These are phyloP conservation scores for Labeo rohita DNA, from an alignment of 2,113 vertebrate genomes.

Conservation along the genomic window DNA sequence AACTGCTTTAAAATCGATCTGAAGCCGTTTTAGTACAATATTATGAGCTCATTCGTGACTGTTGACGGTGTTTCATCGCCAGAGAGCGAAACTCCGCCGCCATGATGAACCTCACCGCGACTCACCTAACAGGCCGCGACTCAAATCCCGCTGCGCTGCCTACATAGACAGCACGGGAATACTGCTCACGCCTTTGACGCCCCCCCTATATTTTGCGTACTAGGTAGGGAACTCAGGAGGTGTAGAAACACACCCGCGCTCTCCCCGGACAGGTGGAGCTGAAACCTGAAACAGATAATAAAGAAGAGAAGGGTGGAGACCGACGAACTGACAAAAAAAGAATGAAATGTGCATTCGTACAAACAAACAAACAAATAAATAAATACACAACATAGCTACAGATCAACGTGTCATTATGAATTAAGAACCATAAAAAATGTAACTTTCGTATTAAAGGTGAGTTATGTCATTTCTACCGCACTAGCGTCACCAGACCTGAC, in stretches of 20 bases:
- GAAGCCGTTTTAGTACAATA: not conserved
- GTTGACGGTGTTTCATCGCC: conserved; percentile 36
- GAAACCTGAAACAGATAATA: conserved; percentile 33
- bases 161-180: not conserved
- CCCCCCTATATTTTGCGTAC: not conserved
- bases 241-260: conserved; percentile 27
- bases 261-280: conserved; percentile 59
- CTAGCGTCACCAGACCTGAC: no score
- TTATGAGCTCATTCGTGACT: conserved; percentile 1
- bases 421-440: not conserved
- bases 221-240: not conserved
- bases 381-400: not conserved
- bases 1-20: not conserved
- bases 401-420: not conserved
- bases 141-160: not conserved
- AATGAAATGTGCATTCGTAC: not conserved
- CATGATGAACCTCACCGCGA: conserved; percentile 53
- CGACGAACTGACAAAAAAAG: not conserved
- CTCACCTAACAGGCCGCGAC: conserved; percentile 17
- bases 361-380: not conserved
- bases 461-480: no score
- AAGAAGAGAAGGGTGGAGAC: not conserved
- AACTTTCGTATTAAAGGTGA: no score
- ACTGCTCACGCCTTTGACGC: not conserved
- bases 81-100: conserved; percentile 67